These are phyloP conservation scores for Melozone crissalis DNA, from an alignment of 2,113 vertebrate species.

Conservation along the genomic window DNA sequence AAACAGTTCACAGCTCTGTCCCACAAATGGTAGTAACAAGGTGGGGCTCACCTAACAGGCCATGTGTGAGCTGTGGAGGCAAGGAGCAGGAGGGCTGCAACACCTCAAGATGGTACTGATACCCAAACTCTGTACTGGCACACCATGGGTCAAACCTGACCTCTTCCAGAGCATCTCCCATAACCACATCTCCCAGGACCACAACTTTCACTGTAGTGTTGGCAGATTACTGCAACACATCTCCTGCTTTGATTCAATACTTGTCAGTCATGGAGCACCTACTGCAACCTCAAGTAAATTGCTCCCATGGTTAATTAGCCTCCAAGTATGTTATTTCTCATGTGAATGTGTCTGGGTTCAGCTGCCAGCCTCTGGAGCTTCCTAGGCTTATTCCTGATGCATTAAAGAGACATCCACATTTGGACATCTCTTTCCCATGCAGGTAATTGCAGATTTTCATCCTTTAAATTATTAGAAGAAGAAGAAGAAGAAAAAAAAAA, in stretches of 20 bases:
- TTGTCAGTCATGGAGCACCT: not conserved
- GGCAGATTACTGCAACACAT: not conserved
- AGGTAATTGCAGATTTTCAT: not conserved
- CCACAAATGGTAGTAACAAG: not conserved
- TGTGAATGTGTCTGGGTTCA: constrained; percentile 4
- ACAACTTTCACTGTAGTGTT: not conserved
- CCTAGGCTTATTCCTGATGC: not conserved
- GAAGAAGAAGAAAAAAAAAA: not conserved
- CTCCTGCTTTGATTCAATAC: not conserved
- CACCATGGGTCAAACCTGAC: not conserved
- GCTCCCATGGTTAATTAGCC: constrained; percentile 17
- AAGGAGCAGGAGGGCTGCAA: not conserved
- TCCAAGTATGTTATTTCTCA: constrained; percentile 24
- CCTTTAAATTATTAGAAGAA: not conserved
- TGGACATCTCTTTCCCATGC: constrained; percentile 1
- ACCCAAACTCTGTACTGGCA: not conserved
- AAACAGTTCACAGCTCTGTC: not conserved
- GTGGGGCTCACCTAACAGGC: not conserved
- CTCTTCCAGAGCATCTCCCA: not conserved
- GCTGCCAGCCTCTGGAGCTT: constrained; percentile 4
- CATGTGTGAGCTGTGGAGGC: not conserved
- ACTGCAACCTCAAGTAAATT: constrained; percentile 16
- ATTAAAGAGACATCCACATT: not conserved
- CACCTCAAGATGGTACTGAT: not conserved
- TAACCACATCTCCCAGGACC: not conserved